Evolutionary conservation across 2,113 vertebrate species (phyloP).

Genomic region (Chaetops frenatus): DNA sequence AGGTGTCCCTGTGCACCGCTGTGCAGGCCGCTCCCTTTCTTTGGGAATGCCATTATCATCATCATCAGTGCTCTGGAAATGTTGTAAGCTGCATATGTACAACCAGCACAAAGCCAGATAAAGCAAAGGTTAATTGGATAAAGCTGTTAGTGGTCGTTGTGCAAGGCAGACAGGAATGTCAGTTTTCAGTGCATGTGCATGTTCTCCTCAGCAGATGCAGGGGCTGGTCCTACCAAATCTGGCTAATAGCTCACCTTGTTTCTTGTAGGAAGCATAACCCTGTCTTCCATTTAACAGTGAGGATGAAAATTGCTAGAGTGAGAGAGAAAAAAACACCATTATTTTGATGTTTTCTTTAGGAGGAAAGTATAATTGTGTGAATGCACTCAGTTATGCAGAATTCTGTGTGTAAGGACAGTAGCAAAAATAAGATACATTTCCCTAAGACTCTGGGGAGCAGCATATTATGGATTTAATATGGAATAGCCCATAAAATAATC

Average conservation of each 20-base stretch:
- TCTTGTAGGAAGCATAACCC: neutral
- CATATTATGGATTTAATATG: neutral
- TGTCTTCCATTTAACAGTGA: neutral
- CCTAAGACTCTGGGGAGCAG: neutral
- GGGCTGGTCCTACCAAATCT: neutral
- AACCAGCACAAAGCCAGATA: neutral
- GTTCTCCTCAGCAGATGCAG: neutral
- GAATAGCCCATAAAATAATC: neutral
- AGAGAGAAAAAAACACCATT: neutral
- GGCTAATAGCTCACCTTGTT: neutral
- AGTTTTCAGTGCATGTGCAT: neutral
- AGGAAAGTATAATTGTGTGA: neutral
- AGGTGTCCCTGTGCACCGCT: fast-evolving
- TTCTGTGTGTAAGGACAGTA: neutral
- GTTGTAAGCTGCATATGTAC: neutral
- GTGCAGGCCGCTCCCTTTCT: fast-evolving
- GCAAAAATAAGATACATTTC: neutral
- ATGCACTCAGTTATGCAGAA: neutral
- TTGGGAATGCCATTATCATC: neutral
- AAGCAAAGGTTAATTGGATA: neutral
- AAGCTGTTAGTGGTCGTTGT: neutral
- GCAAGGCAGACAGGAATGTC: neutral
- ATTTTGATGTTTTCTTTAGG: neutral
- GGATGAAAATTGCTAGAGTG: neutral
- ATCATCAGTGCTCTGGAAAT: neutral